A percentile compares a stretch with the other conserved stretches of the same genome.
phyloP scores from a whole-genome alignment of 2,888 invertebrate genomes.

The Monoplex corrugatus region DNA sequence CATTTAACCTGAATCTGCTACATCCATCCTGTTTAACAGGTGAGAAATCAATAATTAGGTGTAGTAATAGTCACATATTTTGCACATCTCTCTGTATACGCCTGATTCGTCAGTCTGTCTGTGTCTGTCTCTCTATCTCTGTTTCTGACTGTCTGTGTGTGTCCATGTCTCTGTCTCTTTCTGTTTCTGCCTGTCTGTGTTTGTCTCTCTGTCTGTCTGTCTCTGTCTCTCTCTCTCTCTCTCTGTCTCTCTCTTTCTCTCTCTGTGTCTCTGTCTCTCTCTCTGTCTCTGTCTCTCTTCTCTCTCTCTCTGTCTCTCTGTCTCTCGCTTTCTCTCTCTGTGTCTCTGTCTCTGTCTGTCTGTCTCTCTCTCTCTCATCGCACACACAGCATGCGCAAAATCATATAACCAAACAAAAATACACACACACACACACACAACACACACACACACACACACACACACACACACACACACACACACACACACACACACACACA shows the following conservation, averaged over 20 bases:
- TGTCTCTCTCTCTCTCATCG: not conserved
- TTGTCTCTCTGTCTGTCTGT: not conserved
- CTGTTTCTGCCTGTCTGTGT: not conserved
- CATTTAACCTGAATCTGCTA: too few relatives aligned
- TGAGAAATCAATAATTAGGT: too few relatives aligned
- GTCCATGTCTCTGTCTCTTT: not conserved
- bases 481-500: conserved; percentile 1
- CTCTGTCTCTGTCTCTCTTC: too few relatives aligned
- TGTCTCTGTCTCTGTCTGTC: not conserved
- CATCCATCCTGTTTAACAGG: too few relatives aligned
- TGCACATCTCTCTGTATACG: not conserved
- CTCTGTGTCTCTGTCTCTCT: conserved; percentile 5
- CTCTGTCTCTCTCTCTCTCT: not conserved
- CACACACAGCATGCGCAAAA: too few relatives aligned
- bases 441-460: conserved; percentile 17
- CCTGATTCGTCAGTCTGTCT: too few relatives aligned
- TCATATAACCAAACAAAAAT: not conserved
- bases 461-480: conserved; percentile 22
- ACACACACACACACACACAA: not conserved
- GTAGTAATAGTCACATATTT: too few relatives aligned
- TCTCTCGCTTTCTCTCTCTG: not conserved
- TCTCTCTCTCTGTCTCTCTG: not conserved
- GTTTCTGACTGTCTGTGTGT: not conserved
- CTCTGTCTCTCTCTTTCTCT: conserved; percentile 13
- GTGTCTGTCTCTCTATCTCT: not conserved